Conservation (phyloP, 2,888 invertebrate genomes). For the Monoplex corrugatus region DNA sequence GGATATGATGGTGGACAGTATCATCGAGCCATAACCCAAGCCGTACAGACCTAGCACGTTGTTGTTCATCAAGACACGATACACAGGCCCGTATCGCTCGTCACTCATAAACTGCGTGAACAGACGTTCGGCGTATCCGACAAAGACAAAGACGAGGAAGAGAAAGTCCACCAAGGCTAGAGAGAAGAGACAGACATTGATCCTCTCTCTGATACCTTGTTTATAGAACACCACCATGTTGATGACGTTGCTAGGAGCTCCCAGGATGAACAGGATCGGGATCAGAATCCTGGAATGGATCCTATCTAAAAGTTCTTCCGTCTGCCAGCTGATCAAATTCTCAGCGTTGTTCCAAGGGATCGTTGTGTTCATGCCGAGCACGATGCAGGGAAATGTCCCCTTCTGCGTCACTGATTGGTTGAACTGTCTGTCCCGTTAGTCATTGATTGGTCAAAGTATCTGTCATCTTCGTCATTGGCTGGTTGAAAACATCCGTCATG, state of each 20-base stretch:
- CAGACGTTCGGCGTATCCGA: neutral
- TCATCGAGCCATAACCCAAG: conserved; percentile 33
- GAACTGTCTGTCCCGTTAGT: no score
- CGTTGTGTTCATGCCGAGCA: neutral
- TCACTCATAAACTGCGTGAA: conserved; percentile 29
- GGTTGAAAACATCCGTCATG: no score
- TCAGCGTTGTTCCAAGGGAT: neutral
- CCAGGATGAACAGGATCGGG: neutral
- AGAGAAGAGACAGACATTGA: neutral
- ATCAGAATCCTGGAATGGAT: neutral
- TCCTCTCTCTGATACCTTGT: neutral
- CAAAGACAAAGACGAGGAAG: neutral
- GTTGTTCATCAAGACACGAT: conserved; percentile 35
- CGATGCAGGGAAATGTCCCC: no score
- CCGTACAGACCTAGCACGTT: conserved; percentile 40
- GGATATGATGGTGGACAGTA: conserved; percentile 30
- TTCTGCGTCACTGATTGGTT: no score
- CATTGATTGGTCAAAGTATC: no score
- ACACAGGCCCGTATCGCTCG: conserved; percentile 16
- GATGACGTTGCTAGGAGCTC: neutral
- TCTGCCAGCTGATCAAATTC: neutral
- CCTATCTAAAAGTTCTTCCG: neutral
- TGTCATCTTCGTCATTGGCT: no score
- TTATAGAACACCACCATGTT: conserved; percentile 27
- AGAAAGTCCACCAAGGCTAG: neutral